A percentile compares a stretch with the other conserved stretches of the same genome.
Conservation (phyloP, 2,797 vertebrate species). For the Acipenser oxyrinchus region DNA sequence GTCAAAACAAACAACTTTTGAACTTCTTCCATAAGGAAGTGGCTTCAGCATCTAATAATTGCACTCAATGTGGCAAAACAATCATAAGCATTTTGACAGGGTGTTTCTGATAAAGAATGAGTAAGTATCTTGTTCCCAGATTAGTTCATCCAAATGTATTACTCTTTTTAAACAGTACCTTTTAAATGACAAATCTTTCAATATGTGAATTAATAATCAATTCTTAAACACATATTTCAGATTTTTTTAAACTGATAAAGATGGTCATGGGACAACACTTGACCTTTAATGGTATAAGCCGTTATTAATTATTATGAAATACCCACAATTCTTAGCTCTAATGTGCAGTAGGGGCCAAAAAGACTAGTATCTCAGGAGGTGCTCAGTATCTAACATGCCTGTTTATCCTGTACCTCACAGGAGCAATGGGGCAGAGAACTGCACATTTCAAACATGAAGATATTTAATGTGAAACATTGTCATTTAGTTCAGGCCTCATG, state of each 20-base stretch:
- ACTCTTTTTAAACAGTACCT: no score
- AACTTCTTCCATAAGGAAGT: conserved; percentile 18
- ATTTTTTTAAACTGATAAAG: conserved; percentile 4
- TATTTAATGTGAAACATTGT: conserved; percentile 24
- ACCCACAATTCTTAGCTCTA: conserved; percentile 10
- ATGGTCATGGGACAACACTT: background rate
- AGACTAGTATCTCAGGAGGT: conserved; percentile 3
- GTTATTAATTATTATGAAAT: background rate
- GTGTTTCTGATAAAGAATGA: conserved; percentile 17
- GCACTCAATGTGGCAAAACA: background rate
- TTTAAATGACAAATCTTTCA: no score
- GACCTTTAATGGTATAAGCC: conserved; percentile 6
- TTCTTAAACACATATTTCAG: background rate
- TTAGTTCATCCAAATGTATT: conserved; percentile 3
- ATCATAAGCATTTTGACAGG: background rate
- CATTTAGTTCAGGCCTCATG: conserved; percentile 23
- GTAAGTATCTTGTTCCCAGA: conserved; percentile 7
- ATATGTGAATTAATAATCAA: background rate
- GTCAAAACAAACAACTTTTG: background rate
- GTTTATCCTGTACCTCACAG: conserved; percentile 5
- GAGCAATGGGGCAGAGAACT: conserved; percentile 8
- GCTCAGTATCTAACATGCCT: conserved; percentile 1
- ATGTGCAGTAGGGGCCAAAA: conserved; percentile 4
- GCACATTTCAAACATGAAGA: conserved; percentile 16
- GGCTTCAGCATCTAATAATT: conserved; percentile 7